Percentiles rank a stretch among this genome's conserved stretches.
phyloP scores from a whole-genome alignment of 2,113 vertebrate species.

The Prunella himalayana region DNA sequence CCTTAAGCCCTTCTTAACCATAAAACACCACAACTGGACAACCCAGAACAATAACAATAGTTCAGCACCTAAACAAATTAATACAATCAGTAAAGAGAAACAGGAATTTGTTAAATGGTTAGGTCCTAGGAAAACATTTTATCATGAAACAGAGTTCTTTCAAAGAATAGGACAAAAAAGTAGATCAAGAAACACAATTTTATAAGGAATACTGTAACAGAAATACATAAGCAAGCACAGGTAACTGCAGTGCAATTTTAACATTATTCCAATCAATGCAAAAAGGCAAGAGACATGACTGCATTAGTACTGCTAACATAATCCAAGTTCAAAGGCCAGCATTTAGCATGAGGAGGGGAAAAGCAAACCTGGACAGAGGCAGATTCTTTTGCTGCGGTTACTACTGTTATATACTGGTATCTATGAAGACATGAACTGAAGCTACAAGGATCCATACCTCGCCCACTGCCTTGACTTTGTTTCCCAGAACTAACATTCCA shows the following conservation, averaged over 20 bases:
- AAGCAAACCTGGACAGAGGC: slow-evolving; percentile 66
- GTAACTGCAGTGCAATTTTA: slow-evolving; percentile 15
- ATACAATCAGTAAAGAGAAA: slow-evolving; percentile 42
- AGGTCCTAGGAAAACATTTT: slow-evolving; percentile 1
- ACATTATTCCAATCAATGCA: neutral
- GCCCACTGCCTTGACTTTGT: slow-evolving; percentile 99
- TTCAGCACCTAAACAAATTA: neutral
- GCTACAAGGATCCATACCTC: slow-evolving; percentile 98
- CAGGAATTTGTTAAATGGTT: neutral
- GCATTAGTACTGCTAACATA: slow-evolving; percentile 46
- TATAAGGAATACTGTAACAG: slow-evolving; percentile 21
- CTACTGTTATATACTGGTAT: slow-evolving; percentile 73
- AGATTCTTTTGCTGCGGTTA: slow-evolving; percentile 63
- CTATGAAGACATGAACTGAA: slow-evolving; percentile 84
- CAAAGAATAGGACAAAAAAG: neutral
- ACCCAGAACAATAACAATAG: slow-evolving; percentile 17
- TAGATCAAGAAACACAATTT: slow-evolving; percentile 1
- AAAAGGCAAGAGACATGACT: slow-evolving; percentile 38
- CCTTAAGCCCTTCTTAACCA: slow-evolving; percentile 70
- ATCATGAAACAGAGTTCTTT: neutral
- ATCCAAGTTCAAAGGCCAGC: slow-evolving; percentile 42
- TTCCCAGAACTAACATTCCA: slow-evolving; percentile 99
- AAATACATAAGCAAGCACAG: neutral
- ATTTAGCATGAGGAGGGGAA: slow-evolving; percentile 45
- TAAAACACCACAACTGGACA: slow-evolving; percentile 39